phyloP scores from a whole-genome alignment of 2,888 invertebrate genomes.

The Fissipunctia ypsillon region DNA sequence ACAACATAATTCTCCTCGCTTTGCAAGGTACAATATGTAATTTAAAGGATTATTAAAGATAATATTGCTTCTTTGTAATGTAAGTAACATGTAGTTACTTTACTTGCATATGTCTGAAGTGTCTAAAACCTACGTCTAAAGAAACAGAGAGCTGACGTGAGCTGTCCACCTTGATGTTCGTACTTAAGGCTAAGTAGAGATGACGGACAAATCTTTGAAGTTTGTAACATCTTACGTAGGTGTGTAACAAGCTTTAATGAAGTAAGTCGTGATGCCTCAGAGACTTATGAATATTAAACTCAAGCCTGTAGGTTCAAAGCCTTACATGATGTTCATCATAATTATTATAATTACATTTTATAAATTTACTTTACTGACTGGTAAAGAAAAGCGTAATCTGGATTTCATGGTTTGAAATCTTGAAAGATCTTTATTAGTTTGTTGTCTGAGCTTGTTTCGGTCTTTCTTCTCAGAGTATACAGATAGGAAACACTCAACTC shows the following conservation, averaged over 20 bases:
- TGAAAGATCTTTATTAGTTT: background rate
- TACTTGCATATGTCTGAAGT: background rate
- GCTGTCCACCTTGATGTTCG: slow-evolving; percentile 39
- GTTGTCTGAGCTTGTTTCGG: background rate
- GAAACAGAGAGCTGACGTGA: slow-evolving; percentile 38
- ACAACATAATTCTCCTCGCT: background rate
- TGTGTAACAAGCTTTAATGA: slow-evolving; percentile 31
- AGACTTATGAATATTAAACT: background rate
- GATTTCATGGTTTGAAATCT: background rate
- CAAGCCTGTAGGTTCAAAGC: background rate
- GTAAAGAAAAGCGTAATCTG: background rate
- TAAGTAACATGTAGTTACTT: background rate
- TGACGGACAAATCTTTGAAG: slow-evolving; percentile 46
- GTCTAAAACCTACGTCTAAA: slow-evolving; percentile 31
- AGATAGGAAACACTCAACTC: background rate
- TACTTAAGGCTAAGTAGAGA: slow-evolving; percentile 31
- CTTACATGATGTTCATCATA: background rate
- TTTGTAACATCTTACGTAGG: slow-evolving; percentile 22
- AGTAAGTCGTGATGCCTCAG: slow-evolving; percentile 1
- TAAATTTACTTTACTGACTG: background rate
- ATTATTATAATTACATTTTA: background rate
- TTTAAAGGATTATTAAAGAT: background rate
- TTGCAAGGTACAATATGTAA: background rate
- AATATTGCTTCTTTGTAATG: no score
- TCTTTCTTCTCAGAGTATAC: background rate